Evolutionary conservation across 2,113 vertebrate genomes (phyloP).

Genomic region (Grantiella picta): DNA sequence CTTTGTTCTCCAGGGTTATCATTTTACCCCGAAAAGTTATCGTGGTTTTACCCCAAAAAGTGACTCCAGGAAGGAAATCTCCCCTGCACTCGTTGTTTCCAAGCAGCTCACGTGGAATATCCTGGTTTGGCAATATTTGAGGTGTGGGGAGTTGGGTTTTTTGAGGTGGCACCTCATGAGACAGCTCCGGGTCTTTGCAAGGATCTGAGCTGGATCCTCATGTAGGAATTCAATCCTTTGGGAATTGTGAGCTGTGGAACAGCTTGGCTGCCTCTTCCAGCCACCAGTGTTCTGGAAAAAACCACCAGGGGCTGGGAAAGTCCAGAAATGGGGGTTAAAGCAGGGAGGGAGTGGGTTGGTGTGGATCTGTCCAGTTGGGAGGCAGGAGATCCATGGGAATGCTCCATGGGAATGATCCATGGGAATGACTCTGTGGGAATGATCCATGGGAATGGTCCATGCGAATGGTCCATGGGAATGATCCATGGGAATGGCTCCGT

Average conservation of each 20-base stretch:
- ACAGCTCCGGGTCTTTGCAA: not conserved
- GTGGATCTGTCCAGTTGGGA: not conserved
- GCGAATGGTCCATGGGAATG: fast-evolving
- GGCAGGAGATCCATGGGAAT: not conserved
- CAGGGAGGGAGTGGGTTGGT: not conserved
- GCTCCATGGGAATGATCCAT: not conserved
- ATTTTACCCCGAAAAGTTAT: not conserved
- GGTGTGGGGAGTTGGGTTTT: not conserved
- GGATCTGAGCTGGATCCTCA: not conserved
- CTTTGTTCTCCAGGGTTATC: not conserved
- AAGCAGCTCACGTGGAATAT: not conserved
- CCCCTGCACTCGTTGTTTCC: not conserved
- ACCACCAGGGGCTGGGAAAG: not conserved
- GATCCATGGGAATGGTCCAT: fast-evolving
- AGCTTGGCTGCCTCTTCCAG: not conserved
- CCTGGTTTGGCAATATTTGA: not conserved
- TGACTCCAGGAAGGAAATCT: not conserved
- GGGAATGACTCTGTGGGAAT: fast-evolving
- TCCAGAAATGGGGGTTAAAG: not conserved
- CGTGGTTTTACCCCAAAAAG: not conserved
- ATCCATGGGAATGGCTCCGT: fast-evolving
- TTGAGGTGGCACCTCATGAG: not conserved
- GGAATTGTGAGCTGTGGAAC: not conserved
- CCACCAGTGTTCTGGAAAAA: not conserved
- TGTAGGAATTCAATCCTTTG: not conserved